Evolutionary conservation across 2,113 vertebrate species (phyloP).

Genomic region (Eulemur macaco): DNA sequence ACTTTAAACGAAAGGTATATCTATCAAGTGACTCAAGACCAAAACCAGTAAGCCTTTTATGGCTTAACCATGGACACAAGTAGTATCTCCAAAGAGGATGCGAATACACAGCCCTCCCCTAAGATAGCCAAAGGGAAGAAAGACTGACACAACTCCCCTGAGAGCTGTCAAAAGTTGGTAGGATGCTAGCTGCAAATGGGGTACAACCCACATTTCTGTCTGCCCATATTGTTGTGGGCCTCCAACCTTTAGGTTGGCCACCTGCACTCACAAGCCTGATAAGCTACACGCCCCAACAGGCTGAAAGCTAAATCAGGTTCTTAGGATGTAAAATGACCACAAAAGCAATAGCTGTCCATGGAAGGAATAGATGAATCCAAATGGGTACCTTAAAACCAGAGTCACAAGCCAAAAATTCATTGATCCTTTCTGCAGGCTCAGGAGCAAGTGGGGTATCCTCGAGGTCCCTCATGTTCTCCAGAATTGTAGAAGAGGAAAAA

Average conservation of each 20-base stretch:
- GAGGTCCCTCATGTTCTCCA: too few relatives aligned
- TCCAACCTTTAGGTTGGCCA: neutral
- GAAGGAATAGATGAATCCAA: neutral
- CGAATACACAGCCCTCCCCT: neutral
- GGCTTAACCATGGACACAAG: too few relatives aligned
- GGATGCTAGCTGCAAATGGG: neutral
- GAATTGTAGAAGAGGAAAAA: too few relatives aligned
- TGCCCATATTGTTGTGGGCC: neutral
- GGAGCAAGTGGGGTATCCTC: too few relatives aligned
- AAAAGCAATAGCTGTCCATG: neutral
- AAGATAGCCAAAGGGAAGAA: neutral
- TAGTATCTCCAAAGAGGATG: neutral
- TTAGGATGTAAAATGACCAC: neutral
- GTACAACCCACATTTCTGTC: neutral
- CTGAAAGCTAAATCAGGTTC: neutral
- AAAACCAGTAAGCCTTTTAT: neutral
- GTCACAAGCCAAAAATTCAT: neutral
- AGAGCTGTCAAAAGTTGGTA: neutral
- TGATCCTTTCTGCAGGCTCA: too few relatives aligned
- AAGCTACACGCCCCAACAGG: neutral
- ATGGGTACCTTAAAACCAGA: neutral
- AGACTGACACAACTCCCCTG: neutral
- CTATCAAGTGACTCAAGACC: neutral
- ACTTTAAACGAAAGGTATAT: neutral
- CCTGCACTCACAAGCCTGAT: neutral